phyloP scores from a whole-genome alignment of 2,113 vertebrate species.

The Alethe castanea region DNA sequence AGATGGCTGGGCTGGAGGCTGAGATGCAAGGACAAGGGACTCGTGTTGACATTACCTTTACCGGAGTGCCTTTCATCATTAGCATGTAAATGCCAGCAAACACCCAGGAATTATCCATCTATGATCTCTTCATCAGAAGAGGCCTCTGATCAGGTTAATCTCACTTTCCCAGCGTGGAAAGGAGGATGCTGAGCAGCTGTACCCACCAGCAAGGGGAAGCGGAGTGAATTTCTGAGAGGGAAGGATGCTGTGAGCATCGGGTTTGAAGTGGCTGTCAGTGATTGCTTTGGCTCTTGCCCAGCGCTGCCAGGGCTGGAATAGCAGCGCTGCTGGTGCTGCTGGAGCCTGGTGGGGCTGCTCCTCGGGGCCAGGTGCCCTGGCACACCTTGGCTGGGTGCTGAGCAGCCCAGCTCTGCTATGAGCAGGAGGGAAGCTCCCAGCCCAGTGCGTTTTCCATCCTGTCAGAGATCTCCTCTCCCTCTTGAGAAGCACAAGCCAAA shows the following conservation, averaged over 20 bases:
- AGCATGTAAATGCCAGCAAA: not conserved
- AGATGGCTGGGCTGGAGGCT: slow-evolving; percentile 28
- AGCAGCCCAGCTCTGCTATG: not conserved
- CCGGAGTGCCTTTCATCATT: not conserved
- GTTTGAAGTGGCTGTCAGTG: not conserved
- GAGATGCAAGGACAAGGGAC: not conserved
- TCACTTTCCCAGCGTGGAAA: not conserved
- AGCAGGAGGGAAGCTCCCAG: not conserved
- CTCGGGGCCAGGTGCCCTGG: not conserved
- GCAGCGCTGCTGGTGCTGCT: not conserved
- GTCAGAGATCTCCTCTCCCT: not conserved
- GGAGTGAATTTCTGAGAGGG: not conserved
- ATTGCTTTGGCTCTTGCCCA: not conserved
- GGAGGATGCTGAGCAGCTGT: slow-evolving; percentile 27
- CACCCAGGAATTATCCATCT: slow-evolving; percentile 1
- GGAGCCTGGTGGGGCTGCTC: not conserved
- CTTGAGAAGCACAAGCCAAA: not conserved
- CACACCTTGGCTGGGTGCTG: not conserved
- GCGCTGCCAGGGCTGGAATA: not conserved
- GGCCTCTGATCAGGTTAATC: slow-evolving; percentile 38
- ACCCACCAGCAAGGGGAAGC: not conserved
- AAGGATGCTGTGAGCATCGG: not conserved
- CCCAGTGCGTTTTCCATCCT: not conserved
- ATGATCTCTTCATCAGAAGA: slow-evolving; percentile 31
- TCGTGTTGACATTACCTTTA: slow-evolving; percentile 11